Evolutionary conservation across 2,113 vertebrate genomes (phyloP), one percentile per base, ranked within the genome.

Genomic region (Ciconia maguari): DNA sequence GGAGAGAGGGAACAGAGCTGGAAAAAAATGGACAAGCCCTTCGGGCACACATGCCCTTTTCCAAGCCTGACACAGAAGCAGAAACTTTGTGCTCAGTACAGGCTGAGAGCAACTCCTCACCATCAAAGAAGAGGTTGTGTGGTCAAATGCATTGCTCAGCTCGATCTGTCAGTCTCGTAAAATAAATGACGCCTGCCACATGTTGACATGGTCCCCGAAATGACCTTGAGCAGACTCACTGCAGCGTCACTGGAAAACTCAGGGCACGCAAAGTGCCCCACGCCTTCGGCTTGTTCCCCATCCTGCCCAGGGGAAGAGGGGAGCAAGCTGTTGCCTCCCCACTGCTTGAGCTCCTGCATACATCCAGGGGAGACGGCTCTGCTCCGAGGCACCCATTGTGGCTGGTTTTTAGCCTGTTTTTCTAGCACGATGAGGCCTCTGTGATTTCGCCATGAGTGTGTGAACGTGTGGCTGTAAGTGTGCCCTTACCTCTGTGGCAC

Each of bases 251-350:
- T 54, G 46, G 64, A 81, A 91, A 91, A 70, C 13, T 54, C 27
- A n/a, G 41, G 16, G 36, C 30, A 80, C 11, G 2, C 41, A 25
- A 61, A 83, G 10, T 46, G 30, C 9, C 52, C 18, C 27, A 32
- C 0, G 0, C 5, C 21, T 74, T 61, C 2, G 5, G 9, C 10
- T 83, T 3, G 0, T 75, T 81, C 64, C 34, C 19, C 1, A 0
- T 80, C 27, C 36, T 18, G 9, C 14, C 14, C 30, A 49, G 36
- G 22, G 24, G 5, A 77, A 72, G 41, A 60, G 13, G 4, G 6
- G 10, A 68, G 13, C 8, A n/a, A 60, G 25, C 13, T 58, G 9
- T 19, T 26, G 8, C 22, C 16, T 62, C 48, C 18, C 11, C 0
- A 0, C 42, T 58, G 10, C 46, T 48, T 69, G 49, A 87, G 41